Conservation (phyloP, 2,113 vertebrate genomes). For the Platysternon megacephalum region DNA sequence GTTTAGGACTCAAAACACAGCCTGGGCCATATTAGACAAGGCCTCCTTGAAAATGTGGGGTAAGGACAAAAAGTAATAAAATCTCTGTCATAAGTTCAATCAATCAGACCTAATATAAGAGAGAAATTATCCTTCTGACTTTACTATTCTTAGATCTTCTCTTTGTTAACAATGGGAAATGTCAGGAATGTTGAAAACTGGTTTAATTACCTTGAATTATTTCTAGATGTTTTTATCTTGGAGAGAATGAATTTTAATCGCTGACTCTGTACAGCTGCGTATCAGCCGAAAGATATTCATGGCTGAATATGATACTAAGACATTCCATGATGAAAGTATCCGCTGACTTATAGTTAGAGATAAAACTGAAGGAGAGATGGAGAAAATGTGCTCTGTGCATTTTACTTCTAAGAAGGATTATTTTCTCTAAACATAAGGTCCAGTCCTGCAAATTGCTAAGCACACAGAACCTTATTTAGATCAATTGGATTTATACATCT, state of each 20-base stretch:
- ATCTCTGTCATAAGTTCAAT: conserved; percentile 62
- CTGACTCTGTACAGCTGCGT: background rate
- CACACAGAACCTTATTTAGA: conserved; percentile 13
- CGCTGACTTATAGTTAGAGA: conserved; percentile 36
- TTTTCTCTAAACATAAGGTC: conserved; percentile 23
- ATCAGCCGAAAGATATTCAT: conserved; percentile 22
- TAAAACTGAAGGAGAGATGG: conserved; percentile 28
- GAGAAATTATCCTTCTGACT: conserved; percentile 59
- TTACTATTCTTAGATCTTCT: conserved; percentile 27
- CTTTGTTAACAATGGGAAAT: conserved; percentile 67
- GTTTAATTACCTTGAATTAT: conserved; percentile 59
- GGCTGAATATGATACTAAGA: conserved; percentile 4
- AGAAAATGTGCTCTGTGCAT: conserved; percentile 11
- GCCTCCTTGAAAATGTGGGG: conserved; percentile 22
- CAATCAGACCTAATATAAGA: conserved; percentile 50
- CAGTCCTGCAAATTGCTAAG: conserved; percentile 9
- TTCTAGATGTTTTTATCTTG: conserved; percentile 52
- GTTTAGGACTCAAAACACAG: conserved; percentile 58
- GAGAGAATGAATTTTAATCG: conserved; percentile 55
- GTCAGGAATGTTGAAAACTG: conserved; percentile 47
- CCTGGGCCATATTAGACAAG: conserved; percentile 49
- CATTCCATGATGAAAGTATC: background rate
- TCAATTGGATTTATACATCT: background rate
- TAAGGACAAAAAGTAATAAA: conserved; percentile 36
- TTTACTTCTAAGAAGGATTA: conserved; percentile 31